These are phyloP conservation scores for Lasioglossum villosulum DNA, from an alignment of 2,888 invertebrate genomes.

Conservation along the genomic window DNA sequence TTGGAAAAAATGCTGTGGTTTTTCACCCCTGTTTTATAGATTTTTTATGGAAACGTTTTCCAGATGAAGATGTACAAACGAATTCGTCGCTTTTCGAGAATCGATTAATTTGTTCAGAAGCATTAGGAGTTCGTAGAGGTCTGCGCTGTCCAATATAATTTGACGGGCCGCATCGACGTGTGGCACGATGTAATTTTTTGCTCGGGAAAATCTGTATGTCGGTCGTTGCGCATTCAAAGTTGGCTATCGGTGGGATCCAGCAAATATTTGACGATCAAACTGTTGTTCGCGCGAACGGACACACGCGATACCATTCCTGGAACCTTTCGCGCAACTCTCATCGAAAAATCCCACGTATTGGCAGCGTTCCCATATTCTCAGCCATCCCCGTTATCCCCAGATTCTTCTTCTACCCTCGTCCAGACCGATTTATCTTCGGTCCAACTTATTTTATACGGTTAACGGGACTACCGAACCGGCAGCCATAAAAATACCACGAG, in stretches of 20 bases:
- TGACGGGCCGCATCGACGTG: neutral
- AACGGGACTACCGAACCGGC: neutral
- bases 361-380: conserved; percentile 55
- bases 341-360: conserved; percentile 53
- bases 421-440: neutral
- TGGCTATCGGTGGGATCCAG: neutral
- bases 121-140: neutral
- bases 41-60: neutral
- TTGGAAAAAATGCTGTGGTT: neutral
- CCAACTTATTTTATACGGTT: conserved; percentile 4
- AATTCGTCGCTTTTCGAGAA: too few relatives aligned
- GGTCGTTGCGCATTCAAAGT: conserved; percentile 7
- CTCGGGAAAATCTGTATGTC: neutral
- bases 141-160: neutral
- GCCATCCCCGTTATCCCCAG: conserved; percentile 10
- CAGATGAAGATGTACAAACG: too few relatives aligned
- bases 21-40: neutral
- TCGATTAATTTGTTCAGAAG: too few relatives aligned
- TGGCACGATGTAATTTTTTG: neutral
- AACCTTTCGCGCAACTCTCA: conserved; percentile 39
- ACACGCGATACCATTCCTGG: neutral
- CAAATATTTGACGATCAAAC: conserved; percentile 17
- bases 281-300: conserved; percentile 5
- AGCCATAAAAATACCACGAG: neutral
- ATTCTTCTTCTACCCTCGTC: neutral